Evolutionary conservation across 2,113 vertebrate species (phyloP).

Genomic region (Numenius arquata): DNA sequence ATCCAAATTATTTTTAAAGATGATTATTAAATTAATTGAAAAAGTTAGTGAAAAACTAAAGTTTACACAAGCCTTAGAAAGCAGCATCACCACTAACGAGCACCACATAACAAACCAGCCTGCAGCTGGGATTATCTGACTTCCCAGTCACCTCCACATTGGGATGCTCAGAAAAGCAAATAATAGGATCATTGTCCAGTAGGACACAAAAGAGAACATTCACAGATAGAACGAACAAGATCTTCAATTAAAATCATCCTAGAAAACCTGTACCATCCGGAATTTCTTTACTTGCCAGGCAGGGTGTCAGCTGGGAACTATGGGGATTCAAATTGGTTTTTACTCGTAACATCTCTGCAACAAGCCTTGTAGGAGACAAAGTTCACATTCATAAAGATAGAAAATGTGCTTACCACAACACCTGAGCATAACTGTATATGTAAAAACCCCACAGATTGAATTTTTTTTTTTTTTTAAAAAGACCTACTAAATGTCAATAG

Average conservation of each 20-base stretch:
- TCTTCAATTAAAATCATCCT: neutral
- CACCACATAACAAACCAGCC: neutral
- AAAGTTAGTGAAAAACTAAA: neutral
- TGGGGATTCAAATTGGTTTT: neutral
- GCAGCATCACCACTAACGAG: accelerated
- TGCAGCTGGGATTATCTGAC: neutral
- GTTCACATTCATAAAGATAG: accelerated
- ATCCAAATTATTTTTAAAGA: neutral
- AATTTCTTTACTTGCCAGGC: neutral
- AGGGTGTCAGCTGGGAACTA: neutral
- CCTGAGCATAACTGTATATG: neutral
- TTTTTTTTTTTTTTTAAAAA: neutral
- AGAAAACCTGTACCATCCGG: neutral
- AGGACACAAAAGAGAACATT: neutral
- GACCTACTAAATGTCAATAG: neutral
- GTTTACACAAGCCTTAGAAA: neutral
- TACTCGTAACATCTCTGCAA: neutral
- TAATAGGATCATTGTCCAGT: neutral
- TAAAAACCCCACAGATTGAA: accelerated
- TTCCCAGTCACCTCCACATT: neutral
- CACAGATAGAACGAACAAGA: neutral
- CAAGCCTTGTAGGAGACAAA: neutral
- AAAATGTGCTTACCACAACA: neutral
- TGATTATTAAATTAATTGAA: neutral
- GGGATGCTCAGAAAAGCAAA: neutral